These are phyloP conservation scores for Notoglanidium macrostoma DNA, from an alignment of 2,797 vertebrate species.

Conservation along the genomic window DNA sequence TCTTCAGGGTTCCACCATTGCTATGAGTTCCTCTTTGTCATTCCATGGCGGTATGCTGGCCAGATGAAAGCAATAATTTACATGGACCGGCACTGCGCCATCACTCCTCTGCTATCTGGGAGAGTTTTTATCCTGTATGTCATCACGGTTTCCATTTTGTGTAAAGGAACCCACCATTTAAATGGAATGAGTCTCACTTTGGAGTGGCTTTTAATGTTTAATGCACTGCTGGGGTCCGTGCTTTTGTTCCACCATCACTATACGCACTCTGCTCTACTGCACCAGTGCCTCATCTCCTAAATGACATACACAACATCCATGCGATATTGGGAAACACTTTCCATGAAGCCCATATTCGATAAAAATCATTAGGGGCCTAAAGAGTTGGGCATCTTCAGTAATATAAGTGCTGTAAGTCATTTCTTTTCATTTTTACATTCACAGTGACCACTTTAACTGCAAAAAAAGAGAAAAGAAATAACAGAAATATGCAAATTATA, in stretches of 20 bases:
- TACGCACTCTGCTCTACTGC: not conserved
- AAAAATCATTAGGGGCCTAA: not conserved
- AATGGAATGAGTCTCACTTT: constrained; percentile 28
- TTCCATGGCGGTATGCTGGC: not conserved
- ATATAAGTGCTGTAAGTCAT: not conserved
- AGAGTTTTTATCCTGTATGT: constrained; percentile 20
- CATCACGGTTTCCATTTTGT: constrained; percentile 31
- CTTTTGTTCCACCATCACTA: constrained; percentile 61
- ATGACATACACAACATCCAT: not conserved
- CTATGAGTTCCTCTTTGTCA: not conserved
- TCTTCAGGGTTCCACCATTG: constrained; percentile 2
- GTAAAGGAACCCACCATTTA: constrained; percentile 17
- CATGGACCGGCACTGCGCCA: not conserved
- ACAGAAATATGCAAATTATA: not conserved
- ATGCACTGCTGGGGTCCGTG: constrained; percentile 59
- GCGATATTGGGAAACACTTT: not conserved
- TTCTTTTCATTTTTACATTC: not conserved
- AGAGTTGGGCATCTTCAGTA: not conserved
- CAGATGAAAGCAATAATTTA: constrained; percentile 31
- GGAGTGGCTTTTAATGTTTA: constrained; percentile 69
- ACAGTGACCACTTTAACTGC: not conserved
- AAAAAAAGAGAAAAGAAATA: not conserved
- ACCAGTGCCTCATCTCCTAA: not conserved
- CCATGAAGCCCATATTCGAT: not conserved
- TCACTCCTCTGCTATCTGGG: constrained; percentile 15